Conservation (phyloP, 2,888 invertebrate genomes). For the Thalpophila matura region DNA sequence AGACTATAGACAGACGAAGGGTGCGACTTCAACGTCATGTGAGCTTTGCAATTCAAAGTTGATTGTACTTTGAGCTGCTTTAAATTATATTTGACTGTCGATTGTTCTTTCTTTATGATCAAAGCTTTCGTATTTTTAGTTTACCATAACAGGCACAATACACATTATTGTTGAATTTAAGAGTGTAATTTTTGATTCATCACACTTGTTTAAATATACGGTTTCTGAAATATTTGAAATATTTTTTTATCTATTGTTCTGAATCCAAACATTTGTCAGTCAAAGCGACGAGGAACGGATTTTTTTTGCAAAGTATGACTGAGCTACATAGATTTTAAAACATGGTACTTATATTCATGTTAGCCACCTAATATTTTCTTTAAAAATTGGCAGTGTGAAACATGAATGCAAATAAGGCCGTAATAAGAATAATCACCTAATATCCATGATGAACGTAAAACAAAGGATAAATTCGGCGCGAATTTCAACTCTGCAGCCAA, state of each 20-base stretch:
- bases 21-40: conserved; percentile 50
- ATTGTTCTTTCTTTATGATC: conserved; percentile 7
- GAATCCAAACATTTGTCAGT: no score
- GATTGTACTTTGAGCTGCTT: conserved; percentile 4
- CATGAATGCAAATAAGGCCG: conserved; percentile 58
- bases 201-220: no score
- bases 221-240: no score
- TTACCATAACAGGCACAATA: background rate
- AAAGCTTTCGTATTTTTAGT: background rate
- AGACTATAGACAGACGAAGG: conserved; percentile 62
- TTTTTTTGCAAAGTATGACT: no score
- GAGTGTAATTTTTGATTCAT: background rate
- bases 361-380: conserved; percentile 33
- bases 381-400: conserved; percentile 45
- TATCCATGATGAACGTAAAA: conserved; percentile 55
- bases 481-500: conserved; percentile 52
- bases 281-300: no score
- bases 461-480: conserved; percentile 39
- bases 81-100: background rate
- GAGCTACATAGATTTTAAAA: background rate
- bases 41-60: conserved; percentile 26
- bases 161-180: background rate
- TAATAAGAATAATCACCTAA: conserved; percentile 61
- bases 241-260: no score
- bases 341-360: conserved; percentile 9